A percentile compares a stretch with the other conserved stretches of the same genome.
Conservation (phyloP, 53 echinoderm and acorn worm genomes). For the Arbacia lixula region DNA sequence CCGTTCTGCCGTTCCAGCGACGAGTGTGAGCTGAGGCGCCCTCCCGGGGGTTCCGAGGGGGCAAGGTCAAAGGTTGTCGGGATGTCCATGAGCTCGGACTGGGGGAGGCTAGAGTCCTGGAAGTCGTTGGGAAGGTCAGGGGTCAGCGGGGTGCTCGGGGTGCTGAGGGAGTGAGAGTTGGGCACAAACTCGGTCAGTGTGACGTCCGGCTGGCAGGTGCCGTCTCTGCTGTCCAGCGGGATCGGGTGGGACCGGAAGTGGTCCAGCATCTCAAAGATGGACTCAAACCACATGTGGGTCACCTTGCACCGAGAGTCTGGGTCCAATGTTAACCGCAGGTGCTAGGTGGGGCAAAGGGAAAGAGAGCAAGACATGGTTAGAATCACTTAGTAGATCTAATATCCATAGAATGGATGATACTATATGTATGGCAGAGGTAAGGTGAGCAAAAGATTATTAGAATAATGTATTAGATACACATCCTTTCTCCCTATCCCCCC, state of each 20-base stretch:
- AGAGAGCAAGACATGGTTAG: too few species aligned
- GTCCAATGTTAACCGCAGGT: conserved; percentile 90
- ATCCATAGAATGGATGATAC: too few species aligned
- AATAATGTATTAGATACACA: too few species aligned
- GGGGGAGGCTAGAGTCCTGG: conserved; percentile 2
- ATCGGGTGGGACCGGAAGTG: conserved; percentile 97
- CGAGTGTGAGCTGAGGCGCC: conserved; percentile 54
- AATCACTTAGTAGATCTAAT: too few species aligned
- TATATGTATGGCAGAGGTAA: too few species aligned
- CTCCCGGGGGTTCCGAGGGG: conserved; percentile 7
- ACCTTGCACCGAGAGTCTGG: conserved; percentile 87
- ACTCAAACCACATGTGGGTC: conserved; percentile 98
- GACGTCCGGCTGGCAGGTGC: conserved; percentile 92
- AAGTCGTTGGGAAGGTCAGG: conserved; percentile 67
- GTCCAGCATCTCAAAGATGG: conserved; percentile 99
- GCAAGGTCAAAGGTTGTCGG: conserved; percentile 35
- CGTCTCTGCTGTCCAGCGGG: conserved; percentile 96
- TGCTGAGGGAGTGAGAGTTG: conserved; percentile 84
- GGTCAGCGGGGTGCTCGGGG: conserved; percentile 89
- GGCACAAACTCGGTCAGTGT: conserved; percentile 94
- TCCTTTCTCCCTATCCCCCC: too few species aligned
- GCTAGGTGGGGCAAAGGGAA: too few species aligned
- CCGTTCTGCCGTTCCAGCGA: conserved; percentile 80
- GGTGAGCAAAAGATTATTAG: too few species aligned
- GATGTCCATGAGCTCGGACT: conserved; percentile 53